Percentiles rank a stretch among this genome's conserved stretches.
phyloP scores from a whole-genome alignment of 2,113 vertebrate genomes.

The Nipponia nippon region DNA sequence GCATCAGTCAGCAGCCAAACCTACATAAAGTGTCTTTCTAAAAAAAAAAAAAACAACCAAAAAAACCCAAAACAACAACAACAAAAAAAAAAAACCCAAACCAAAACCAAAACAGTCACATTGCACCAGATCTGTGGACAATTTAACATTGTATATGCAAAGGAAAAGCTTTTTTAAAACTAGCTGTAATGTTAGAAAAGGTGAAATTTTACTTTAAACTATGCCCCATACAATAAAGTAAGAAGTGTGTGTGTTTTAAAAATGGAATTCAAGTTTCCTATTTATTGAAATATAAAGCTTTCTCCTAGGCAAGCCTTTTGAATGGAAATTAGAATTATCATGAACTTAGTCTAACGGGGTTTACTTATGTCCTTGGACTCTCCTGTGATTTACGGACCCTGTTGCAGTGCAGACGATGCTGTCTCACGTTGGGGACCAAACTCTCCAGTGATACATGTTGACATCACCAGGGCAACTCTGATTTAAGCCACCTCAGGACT shows the following conservation, averaged over 20 bases:
- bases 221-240: not conserved
- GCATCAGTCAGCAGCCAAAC: not conserved
- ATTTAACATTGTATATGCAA: not conserved
- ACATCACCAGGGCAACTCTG: not conserved
- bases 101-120: not conserved
- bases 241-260: not conserved
- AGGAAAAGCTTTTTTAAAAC: not conserved
- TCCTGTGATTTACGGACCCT: not conserved
- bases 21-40: not conserved
- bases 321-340: not conserved
- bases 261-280: not conserved
- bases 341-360: not conserved
- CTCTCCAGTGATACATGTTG: not conserved
- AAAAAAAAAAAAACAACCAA: not conserved
- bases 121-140: not conserved
- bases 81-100: too few relatives aligned
- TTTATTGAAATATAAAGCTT: not conserved
- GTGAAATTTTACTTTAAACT: not conserved
- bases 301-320: not conserved
- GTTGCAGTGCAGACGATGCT: rapidly evolving
- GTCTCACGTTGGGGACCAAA: not conserved
- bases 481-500: not conserved
- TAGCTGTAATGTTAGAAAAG: not conserved
- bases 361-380: not conserved
- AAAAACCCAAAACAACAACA: too few relatives aligned